Base-by-base conservation (phyloP, 2,888 invertebrate species). In the Eupithecia subumbrata region DNA sequence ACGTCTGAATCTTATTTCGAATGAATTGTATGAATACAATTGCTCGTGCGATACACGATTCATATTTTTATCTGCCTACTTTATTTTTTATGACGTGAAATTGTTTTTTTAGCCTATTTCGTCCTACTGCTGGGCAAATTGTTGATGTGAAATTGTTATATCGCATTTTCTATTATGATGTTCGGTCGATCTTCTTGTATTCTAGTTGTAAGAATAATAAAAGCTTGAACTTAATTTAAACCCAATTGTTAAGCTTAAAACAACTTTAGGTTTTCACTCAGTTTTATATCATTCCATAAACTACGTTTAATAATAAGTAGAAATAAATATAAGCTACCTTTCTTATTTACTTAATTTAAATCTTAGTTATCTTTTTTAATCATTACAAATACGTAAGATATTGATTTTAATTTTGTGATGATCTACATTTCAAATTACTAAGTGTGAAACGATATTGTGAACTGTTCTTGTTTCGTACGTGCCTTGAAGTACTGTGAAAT, bases 401-500 rank as follows among this genome's bases (percentile, higher is more conserved):
- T 0, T 18, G 8, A n/a, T 48, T 48, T 52, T 11, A 52, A 3
- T 25, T 60, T 60, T 60, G 22, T 60, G 12, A 60, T 25, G 60
- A 4, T 11, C n/a, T 56, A 43, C 1, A 22, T 60, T 60, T 22
- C 11, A 11, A 60, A 14, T 22, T 12, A 22, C 60, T 60, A 14
- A 12, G 12, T 60, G 30, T 64, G 34, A 64, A 64, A 37, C 30
- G n/a, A 52, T 52, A 56, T 22, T 18, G 2, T 40, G 40, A 64
- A 30, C 64, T 34, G 16, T 16, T 64, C 64, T 14, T 25, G 25
- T 25, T 11, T 25, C 12, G 22, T 12, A 34, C 1, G 64, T 64
- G 64, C 64, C 64, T 64, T 64, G 1, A 34, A 5, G 34, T 34
- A 64, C 60, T 60, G 34, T 64, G 64, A 64, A 64, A 18, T 64